A percentile compares a stretch with the other conserved stretches of the same genome.
These are phyloP conservation scores for Zosterops lateralis DNA, from an alignment of 2,113 vertebrate genomes.

Conservation along the genomic window DNA sequence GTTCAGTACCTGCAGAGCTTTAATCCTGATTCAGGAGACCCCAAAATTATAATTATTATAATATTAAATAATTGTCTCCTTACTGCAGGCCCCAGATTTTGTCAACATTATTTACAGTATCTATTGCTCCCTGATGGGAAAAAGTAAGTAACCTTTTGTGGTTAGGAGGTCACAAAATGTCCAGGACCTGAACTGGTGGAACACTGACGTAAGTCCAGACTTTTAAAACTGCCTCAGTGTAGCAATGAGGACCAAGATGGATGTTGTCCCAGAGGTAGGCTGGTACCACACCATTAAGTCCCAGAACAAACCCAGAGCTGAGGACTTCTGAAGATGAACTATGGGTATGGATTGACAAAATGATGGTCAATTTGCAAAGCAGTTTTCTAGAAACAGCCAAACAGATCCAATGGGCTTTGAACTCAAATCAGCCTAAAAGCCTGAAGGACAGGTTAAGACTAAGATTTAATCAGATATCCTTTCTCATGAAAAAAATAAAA, in stretches of 20 bases:
- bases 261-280: neutral
- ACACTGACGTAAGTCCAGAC: neutral
- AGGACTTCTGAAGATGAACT: neutral
- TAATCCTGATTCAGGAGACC: conserved; percentile 10
- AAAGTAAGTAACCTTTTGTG: neutral
- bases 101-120: neutral
- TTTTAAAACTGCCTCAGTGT: neutral
- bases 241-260: neutral
- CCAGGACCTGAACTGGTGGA: neutral
- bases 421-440: neutral
- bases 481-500: neutral
- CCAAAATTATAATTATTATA: neutral
- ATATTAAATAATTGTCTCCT: neutral
- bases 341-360: neutral
- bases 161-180: neutral
- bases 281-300: neutral
- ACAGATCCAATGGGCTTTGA: neutral
- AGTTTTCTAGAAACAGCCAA: neutral
- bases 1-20: conserved; percentile 42
- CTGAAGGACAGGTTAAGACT: neutral
- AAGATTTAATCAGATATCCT: neutral
- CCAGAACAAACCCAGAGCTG: neutral
- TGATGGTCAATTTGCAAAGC: neutral
- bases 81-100: neutral
- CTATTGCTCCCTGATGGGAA: neutral